A percentile compares a stretch with the other conserved stretches of the same genome.
Evolutionary conservation across 2,888 invertebrate genomes (phyloP).

Genomic region (Eumacrocentrus americanus): DNA sequence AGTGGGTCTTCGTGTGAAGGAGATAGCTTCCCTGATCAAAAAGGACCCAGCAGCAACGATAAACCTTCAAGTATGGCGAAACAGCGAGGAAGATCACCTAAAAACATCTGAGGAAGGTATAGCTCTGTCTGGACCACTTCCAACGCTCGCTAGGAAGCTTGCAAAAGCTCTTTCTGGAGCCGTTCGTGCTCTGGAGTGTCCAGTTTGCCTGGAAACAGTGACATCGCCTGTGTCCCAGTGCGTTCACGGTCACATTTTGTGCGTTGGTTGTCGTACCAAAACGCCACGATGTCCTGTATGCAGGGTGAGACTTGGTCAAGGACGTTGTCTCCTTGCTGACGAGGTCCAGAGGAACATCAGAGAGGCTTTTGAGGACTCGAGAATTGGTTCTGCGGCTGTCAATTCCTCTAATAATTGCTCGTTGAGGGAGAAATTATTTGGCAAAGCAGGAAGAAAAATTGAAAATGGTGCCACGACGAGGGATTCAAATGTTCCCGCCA

Average conservation of each 20-base stretch:
- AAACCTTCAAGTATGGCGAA: constrained; percentile 53
- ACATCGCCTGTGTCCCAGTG: constrained; percentile 70
- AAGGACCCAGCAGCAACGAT: constrained; percentile 38
- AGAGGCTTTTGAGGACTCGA: constrained; percentile 46
- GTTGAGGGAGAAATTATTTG: constrained; percentile 45
- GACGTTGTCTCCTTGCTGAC: constrained; percentile 56
- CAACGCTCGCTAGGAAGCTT: constrained; percentile 53
- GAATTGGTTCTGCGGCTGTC: background rate
- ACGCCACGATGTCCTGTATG: constrained; percentile 68
- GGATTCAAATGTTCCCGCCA: constrained; percentile 6
- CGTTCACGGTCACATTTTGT: constrained; percentile 70
- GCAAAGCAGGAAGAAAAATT: constrained; percentile 25
- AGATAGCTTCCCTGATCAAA: constrained; percentile 61
- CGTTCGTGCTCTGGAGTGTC: constrained; percentile 65
- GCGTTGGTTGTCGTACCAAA: constrained; percentile 65
- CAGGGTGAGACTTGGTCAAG: constrained; percentile 62
- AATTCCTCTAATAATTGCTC: constrained; percentile 16
- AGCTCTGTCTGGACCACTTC: constrained; percentile 52
- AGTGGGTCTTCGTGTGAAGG: constrained; percentile 64
- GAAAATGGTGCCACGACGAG: background rate
- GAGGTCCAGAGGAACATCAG: constrained; percentile 51
- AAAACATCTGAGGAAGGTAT: constrained; percentile 27
- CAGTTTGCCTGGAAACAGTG: constrained; percentile 70
- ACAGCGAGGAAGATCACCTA: constrained; percentile 5
- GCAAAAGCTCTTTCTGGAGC: constrained; percentile 52